Evolutionary conservation across 2,113 vertebrate species (phyloP).

Genomic region (Campylomormyrus numenius): DNA sequence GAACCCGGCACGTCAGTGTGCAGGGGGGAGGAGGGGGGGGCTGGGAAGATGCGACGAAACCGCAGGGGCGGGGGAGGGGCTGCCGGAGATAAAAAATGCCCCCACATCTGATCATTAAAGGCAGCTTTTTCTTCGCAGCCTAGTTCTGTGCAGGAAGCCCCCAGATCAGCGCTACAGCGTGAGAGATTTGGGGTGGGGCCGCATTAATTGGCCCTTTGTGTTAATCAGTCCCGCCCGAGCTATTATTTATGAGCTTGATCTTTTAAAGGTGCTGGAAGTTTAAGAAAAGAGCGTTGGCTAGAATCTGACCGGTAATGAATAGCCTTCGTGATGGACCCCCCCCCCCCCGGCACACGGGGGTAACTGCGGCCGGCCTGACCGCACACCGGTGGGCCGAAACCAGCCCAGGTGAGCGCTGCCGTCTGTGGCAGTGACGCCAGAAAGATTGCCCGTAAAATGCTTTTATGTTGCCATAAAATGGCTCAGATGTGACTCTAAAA

Average conservation of each 20-base stretch:
- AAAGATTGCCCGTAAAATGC: neutral
- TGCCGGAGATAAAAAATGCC: constrained; percentile 2
- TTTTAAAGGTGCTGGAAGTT: constrained; percentile 46
- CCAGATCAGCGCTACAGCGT: constrained; percentile 25
- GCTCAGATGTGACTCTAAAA: neutral
- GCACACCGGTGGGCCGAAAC: neutral
- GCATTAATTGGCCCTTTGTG: constrained; percentile 67
- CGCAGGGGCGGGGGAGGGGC: neutral
- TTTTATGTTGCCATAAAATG: neutral
- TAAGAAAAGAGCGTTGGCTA: constrained; percentile 24
- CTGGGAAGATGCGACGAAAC: constrained; percentile 14
- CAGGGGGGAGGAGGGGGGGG: neutral
- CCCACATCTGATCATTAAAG: constrained; percentile 49
- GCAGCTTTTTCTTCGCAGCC: constrained; percentile 37
- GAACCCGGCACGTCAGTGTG: neutral
- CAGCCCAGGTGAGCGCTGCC: neutral
- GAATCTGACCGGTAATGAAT: constrained; percentile 38
- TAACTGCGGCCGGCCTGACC: constrained; percentile 1
- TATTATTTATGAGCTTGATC: constrained; percentile 67
- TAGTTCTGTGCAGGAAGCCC: constrained; percentile 43
- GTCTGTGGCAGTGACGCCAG: neutral
- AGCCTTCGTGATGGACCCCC: neutral
- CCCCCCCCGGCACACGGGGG: neutral
- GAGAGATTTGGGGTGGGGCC: constrained; percentile 10
- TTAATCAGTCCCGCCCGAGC: constrained; percentile 57